These are phyloP conservation scores for Synergus umbraculus DNA, from an alignment of 2,888 invertebrate species.

Conservation along the genomic window DNA sequence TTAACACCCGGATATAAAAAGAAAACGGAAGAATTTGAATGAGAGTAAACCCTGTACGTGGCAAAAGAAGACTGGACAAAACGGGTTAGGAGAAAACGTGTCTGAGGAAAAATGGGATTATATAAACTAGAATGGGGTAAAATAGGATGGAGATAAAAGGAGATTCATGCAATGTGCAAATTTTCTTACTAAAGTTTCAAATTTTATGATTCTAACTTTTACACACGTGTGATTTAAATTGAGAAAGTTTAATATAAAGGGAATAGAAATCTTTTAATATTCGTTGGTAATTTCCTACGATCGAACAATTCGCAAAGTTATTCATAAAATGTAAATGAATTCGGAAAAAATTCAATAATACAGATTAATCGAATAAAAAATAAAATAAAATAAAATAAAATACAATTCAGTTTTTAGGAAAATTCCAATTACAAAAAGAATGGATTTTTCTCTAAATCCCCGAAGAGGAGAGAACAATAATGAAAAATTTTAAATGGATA, in stretches of 20 bases:
- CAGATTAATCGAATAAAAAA: too few species aligned
- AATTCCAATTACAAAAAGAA: not conserved
- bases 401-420: not conserved
- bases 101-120: constrained; percentile 32
- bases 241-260: not conserved
- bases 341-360: too few species aligned
- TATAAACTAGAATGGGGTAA: constrained; percentile 17
- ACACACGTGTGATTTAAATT: not conserved
- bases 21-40: not conserved
- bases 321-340: too few species aligned
- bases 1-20: not conserved
- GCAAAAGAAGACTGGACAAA: constrained; percentile 8
- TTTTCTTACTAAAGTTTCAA: constrained; percentile 36
- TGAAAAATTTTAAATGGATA: not conserved
- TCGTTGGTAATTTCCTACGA: not conserved
- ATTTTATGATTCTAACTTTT: constrained; percentile 29
- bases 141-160: constrained; percentile 36
- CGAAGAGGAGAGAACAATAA: not conserved
- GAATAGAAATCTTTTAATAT: not conserved
- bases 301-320: too few species aligned
- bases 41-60: not conserved
- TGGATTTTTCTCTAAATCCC: not conserved
- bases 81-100: constrained; percentile 1
- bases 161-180: constrained; percentile 41
- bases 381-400: too few species aligned